Percentiles rank a stretch among this genome's conserved stretches.
Evolutionary conservation across 2,113 vertebrate genomes (phyloP).

Genomic region (Proteles cristata): DNA sequence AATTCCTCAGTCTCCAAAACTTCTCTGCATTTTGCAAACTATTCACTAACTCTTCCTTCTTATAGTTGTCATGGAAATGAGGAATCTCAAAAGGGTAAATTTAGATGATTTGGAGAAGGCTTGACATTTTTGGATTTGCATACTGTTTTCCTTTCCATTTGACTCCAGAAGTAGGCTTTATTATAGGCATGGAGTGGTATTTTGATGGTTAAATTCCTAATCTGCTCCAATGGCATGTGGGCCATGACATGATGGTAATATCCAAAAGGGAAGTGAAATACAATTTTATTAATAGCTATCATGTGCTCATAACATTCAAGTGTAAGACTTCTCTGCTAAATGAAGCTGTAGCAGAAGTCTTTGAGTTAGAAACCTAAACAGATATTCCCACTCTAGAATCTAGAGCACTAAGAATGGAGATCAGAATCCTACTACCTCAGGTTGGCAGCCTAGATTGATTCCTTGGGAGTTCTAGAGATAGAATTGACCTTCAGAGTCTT

Average conservation of each 20-base stretch:
- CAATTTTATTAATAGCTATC: conserved; percentile 58
- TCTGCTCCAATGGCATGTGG: conserved; percentile 49
- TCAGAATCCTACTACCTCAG: neutral
- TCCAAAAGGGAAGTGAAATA: conserved; percentile 32
- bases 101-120: conserved; percentile 61
- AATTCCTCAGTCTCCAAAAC: neutral
- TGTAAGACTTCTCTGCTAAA: conserved; percentile 21
- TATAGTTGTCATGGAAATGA: conserved; percentile 69
- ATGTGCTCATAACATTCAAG: conserved; percentile 50
- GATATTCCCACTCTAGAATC: neutral
- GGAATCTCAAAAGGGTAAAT: conserved; percentile 56
- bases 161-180: conserved; percentile 47
- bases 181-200: neutral
- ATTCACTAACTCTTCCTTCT: conserved; percentile 43
- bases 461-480: neutral
- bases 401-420: neutral
- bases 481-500: neutral
- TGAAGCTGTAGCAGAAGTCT: neutral
- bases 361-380: conserved; percentile 15
- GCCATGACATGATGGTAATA: conserved; percentile 51
- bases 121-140: conserved; percentile 65
- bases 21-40: conserved; percentile 40
- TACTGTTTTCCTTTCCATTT: conserved; percentile 35
- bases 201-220: conserved; percentile 61
- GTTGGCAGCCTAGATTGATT: neutral